Conservation (phyloP, 2,888 invertebrate species). For the Stenodema calcarata region DNA sequence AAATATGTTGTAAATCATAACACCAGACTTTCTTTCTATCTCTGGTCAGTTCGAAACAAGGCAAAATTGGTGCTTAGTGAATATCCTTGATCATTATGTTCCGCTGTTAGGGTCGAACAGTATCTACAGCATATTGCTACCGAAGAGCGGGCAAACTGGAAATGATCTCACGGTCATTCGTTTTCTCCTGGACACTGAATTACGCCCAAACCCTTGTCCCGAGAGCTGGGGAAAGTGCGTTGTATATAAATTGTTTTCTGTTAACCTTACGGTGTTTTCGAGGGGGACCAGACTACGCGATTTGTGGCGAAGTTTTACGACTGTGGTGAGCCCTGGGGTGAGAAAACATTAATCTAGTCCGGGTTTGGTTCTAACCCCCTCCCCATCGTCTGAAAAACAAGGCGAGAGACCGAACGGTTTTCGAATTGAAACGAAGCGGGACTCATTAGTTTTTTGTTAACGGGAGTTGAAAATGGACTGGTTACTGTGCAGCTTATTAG, state of each 20-base stretch:
- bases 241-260: conserved; percentile 19
- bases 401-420: not conserved
- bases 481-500: too few species aligned
- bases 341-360: conserved; percentile 15
- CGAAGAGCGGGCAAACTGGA: not conserved
- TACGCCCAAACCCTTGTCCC: not conserved
- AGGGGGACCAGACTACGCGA: not conserved
- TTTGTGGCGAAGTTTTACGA: conserved; percentile 16
- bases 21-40: too few species aligned
- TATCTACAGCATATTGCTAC: not conserved
- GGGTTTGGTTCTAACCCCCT: not conserved
- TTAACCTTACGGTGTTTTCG: conserved; percentile 20
- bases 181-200: not conserved
- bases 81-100: too few species aligned
- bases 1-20: too few species aligned
- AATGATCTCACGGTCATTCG: not conserved
- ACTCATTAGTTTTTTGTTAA: not conserved
- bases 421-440: not conserved
- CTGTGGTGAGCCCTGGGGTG: conserved; percentile 3
- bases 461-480: too few species aligned
- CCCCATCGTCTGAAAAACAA: not conserved
- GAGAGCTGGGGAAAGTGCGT: not conserved
- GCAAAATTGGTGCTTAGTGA: too few species aligned
- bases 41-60: too few species aligned
- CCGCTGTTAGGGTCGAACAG: not conserved